Evolutionary conservation across 2,888 invertebrate genomes (phyloP).

Genomic region (Melieria crassipennis): DNA sequence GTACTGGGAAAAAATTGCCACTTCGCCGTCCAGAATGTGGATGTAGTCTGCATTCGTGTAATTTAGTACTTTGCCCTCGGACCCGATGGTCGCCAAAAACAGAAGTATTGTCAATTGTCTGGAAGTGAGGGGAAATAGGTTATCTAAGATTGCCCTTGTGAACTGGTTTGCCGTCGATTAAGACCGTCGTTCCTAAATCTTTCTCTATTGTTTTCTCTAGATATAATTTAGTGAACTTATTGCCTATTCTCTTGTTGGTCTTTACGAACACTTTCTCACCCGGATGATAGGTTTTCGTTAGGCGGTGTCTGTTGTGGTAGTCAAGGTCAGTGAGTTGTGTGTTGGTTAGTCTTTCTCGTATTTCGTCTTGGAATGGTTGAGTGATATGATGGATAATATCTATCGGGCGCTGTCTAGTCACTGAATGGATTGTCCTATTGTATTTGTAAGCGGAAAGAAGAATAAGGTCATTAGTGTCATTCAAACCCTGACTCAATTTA

Average conservation of each 20-base stretch:
- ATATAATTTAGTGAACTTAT: conserved; percentile 14
- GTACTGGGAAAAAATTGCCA: background rate
- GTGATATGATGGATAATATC: too few species aligned
- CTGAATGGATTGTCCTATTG: background rate
- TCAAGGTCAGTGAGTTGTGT: background rate
- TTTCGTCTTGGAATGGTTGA: too few species aligned
- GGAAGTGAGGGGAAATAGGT: conserved; percentile 5
- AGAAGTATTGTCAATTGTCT: background rate
- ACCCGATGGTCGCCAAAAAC: background rate
- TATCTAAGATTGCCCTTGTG: conserved; percentile 16
- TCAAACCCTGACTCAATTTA: background rate
- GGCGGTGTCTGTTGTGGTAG: too few species aligned
- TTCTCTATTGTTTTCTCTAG: background rate
- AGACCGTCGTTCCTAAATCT: conserved; percentile 5
- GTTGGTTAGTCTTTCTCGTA: too few species aligned
- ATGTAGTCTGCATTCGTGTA: conserved; percentile 7
- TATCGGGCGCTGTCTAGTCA: background rate
- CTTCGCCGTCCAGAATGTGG: background rate
- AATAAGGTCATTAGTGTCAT: background rate
- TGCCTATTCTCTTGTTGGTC: conserved; percentile 14
- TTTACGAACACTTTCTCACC: conserved; percentile 15
- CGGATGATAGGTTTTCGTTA: background rate
- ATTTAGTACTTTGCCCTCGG: background rate
- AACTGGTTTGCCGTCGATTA: conserved; percentile 5
- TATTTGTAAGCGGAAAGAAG: background rate